Base-by-base conservation (phyloP, 2,797 vertebrate species). In the Poeciliopsis paucimaculata region DNA sequence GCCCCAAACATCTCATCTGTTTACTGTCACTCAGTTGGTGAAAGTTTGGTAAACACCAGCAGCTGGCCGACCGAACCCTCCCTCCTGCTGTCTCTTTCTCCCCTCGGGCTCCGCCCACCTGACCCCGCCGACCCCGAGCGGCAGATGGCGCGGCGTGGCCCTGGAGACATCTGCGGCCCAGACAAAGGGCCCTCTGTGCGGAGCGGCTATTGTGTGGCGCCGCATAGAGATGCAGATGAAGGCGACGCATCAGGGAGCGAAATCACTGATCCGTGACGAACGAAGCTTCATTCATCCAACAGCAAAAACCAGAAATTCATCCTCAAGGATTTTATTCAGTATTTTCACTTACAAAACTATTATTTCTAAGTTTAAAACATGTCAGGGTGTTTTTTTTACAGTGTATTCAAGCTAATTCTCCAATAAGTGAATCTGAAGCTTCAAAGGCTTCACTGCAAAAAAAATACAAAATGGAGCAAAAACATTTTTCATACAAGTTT, bases 121-220 rank as follows among this genome's bases (percentile, higher is more conserved):
- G 83, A 83, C 88, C 79, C 64, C 71, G 34, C 81, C 86, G 86
- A 87, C 91, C 92, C 85, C 75, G 86, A 60, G 78, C 86, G 88
- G 95, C 96, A 96, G 96, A 96, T 96, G 95, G 95, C 79, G 87
- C 85, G 77, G 93, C 93, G 87, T 93, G 92, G 89, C 91, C 77
- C 80, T 83, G 57, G 86, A 90, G 94, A 95, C 95, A 96, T 96
- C 95, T 95, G 96, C 93, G 43, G 84, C 62, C 46, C 84, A 79
- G 80, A 96, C 94, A 95, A 95, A 94, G 71, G 89, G 62, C 66
- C 80, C 89, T 88, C 83, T 96, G 94, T 95, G 90, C 80, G 80
- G 79, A 85, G 84, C 86, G 82, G 75, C 94, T 83, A 92, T 96
- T 96, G 94, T 96, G 80, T 82, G 78, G 78, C 0, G 81, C n/a